These are phyloP conservation scores for Triplophysa siluroides DNA, from an alignment of 2,113 vertebrate species.

Conservation along the genomic window DNA sequence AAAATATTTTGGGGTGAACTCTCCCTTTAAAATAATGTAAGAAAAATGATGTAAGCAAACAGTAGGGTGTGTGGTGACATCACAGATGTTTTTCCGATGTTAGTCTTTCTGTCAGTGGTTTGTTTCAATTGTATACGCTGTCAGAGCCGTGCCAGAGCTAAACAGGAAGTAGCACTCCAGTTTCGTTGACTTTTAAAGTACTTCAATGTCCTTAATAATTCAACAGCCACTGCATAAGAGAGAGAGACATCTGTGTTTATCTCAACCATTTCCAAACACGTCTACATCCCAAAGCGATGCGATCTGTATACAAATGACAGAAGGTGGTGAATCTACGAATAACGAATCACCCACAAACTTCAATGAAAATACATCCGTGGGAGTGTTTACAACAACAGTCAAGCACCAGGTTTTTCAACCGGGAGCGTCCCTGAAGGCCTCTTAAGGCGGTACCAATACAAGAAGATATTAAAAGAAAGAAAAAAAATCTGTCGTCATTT, in stretches of 20 bases:
- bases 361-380: background rate
- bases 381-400: background rate
- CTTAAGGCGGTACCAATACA: too few relatives aligned
- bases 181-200: background rate
- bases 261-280: conserved; percentile 23
- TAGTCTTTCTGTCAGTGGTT: background rate
- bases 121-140: background rate
- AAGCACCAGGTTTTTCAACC: background rate
- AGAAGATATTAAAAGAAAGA: too few relatives aligned
- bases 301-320: background rate
- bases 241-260: conserved; percentile 38
- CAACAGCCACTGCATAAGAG: background rate
- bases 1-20: too few relatives aligned
- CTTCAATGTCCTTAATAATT: conserved; percentile 7
- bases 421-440: too few relatives aligned
- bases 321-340: background rate
- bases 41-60: too few relatives aligned
- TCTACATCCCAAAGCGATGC: background rate
- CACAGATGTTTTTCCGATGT: too few relatives aligned
- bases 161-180: conserved; percentile 1
- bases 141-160: background rate
- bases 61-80: too few relatives aligned
- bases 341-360: background rate
- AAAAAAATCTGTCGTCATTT: too few relatives aligned
- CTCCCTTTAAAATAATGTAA: too few relatives aligned